These are phyloP conservation scores for Asbolus verrucosus DNA, from an alignment of 1,140 invertebrate species.

Conservation along the genomic window DNA sequence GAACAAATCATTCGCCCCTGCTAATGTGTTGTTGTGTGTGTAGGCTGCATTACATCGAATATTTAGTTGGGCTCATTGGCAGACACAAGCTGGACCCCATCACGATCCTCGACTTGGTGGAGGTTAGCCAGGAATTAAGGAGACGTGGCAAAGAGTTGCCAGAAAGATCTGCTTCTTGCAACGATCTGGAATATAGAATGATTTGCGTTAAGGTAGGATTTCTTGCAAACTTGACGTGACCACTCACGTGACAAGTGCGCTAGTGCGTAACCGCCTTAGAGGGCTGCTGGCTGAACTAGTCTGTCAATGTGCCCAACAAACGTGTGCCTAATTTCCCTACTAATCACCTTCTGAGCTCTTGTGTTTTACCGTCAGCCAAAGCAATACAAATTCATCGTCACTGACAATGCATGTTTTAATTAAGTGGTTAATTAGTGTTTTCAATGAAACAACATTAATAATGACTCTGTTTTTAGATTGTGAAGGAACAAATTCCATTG, in stretches of 20 bases:
- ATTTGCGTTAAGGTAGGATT: conserved; percentile 76
- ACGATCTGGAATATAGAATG: conserved; percentile 76
- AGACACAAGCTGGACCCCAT: conserved; percentile 88
- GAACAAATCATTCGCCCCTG: too few species aligned
- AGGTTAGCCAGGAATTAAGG: conserved; percentile 87
- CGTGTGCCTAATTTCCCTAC: conserved; percentile 1
- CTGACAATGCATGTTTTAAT: too few species aligned
- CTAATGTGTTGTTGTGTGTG: conserved; percentile 53
- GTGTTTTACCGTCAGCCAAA: conserved; percentile 5
- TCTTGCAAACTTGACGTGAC: conserved; percentile 11
- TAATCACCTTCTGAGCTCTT: neutral
- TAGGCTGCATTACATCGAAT: conserved; percentile 95
- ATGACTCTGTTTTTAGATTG: conserved; percentile 70
- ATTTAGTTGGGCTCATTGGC: conserved; percentile 87
- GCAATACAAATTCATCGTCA: too few species aligned
- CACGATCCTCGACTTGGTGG: conserved; percentile 85
- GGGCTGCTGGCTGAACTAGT: conserved; percentile 43
- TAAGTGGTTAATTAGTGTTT: too few species aligned
- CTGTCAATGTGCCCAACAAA: conserved; percentile 55
- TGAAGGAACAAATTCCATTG: conserved; percentile 72
- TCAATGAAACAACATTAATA: too few species aligned
- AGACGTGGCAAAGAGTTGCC: conserved; percentile 83
- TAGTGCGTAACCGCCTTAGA: conserved; percentile 11
- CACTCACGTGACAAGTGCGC: conserved; percentile 1
- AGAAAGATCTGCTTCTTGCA: conserved; percentile 74